These are phyloP conservation scores for Pitangus sulphuratus DNA, from an alignment of 2,797 vertebrate species.

Conservation along the genomic window DNA sequence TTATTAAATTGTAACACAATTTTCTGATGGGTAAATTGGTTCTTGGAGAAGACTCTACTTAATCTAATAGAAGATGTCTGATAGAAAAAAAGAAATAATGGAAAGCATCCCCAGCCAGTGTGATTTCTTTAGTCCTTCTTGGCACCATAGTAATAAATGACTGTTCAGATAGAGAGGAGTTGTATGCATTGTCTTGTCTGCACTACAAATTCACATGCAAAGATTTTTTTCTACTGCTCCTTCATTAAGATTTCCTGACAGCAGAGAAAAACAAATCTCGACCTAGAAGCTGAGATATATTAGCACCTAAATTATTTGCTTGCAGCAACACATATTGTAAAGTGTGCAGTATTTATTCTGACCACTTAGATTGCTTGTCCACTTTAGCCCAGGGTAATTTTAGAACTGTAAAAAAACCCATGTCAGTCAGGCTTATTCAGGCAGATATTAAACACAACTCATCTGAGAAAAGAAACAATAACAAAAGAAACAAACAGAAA, in stretches of 20 bases:
- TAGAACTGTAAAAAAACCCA: neutral
- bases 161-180: neutral
- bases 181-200: neutral
- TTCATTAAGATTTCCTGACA: conserved; percentile 9
- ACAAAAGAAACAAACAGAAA: rapidly evolving
- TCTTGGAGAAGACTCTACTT: neutral
- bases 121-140: neutral
- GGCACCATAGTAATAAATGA: neutral
- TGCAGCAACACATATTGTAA: neutral
- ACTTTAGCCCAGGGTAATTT: neutral
- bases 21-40: neutral
- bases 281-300: neutral
- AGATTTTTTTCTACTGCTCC: neutral
- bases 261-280: neutral
- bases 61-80: neutral
- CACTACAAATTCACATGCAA: neutral
- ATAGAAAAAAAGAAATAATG: neutral
- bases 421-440: neutral
- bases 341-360: neutral
- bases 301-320: neutral
- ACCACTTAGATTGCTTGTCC: neutral
- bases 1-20: neutral
- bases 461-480: neutral
- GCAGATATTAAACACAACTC: neutral
- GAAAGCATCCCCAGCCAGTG: neutral